Evolutionary conservation across 2,888 invertebrate genomes (phyloP), one percentile per base, ranked within the genome.

Genomic region (Ophioninae sp.): DNA sequence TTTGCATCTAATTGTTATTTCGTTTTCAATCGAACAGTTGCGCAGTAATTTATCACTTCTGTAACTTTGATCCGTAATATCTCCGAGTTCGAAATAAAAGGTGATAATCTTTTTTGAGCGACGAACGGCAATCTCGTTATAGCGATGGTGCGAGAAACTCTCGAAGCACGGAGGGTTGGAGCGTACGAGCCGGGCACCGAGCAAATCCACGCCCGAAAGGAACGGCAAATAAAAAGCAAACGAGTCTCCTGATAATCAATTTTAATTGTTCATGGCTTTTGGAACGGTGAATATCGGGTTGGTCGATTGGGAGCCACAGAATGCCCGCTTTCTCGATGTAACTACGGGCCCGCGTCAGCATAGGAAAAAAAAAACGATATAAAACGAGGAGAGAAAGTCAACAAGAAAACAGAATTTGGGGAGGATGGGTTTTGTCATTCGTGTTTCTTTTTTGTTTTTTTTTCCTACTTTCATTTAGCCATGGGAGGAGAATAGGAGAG

Each of bases 361-460:
- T 67, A 68, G 37, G 30, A 20, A 76, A 59, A 41, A 59, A 41
- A 59, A 74, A 64, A 51, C 23, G 69, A 61, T 65, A 39, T 61
- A 56, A 67, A 64, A 37, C 72, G 75, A 22, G 68, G 68, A 71
- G 71, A 72, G 74, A 85, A 82, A 85, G 81, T 86, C 85, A 83
- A 86, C 85, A 85, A 79, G 81, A 83, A 85, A 83, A 85, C 86
- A 86, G 81, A 80, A 77, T 81, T 76, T 76, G 76, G 20, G 72
- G 76, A 68, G 65, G 76, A 73, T 44, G 67, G 69, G 63, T 72
- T 64, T 68, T 69, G 30, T 30, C 30, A 30, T 68, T 68, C 39
- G 3, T 17, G 6, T 82, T 67, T 72, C 61, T 74, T 41, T 37
- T 64, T 69, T 58, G 2, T 73, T 61, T 13, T 59, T 8, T 23